These are phyloP conservation scores for Lasioglossum baleicum DNA, from an alignment of 1,140 invertebrate genomes.

Conservation along the genomic window DNA sequence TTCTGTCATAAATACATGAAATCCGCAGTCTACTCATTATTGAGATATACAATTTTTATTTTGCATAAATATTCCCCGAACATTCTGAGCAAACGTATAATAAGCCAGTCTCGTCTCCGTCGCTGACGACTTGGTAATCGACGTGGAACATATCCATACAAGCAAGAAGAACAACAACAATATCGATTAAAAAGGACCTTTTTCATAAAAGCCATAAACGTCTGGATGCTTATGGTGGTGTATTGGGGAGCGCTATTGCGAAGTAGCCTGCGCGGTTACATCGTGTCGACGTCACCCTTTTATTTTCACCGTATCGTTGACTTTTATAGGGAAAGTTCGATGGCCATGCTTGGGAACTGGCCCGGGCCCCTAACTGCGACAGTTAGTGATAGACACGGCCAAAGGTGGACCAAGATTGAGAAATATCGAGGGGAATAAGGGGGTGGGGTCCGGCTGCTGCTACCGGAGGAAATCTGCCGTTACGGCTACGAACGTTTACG, in stretches of 20 bases:
- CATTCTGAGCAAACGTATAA: no score
- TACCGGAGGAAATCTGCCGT: slow-evolving; percentile 43
- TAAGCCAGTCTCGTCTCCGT: no score
- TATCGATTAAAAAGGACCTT: no score
- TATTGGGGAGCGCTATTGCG: slow-evolving; percentile 7
- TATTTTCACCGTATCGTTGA: slow-evolving; percentile 68
- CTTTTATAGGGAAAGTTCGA: slow-evolving; percentile 75
- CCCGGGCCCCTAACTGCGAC: slow-evolving; percentile 53
- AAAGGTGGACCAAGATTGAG: slow-evolving; percentile 19
- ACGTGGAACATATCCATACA: no score
- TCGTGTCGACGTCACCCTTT: slow-evolving; percentile 63
- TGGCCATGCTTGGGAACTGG: slow-evolving; percentile 55
- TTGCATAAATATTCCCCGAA: no score
- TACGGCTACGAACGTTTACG: slow-evolving; percentile 64
- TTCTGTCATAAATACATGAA: no score
- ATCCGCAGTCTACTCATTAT: no score
- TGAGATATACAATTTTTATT: no score
- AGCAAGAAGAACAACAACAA: no score
- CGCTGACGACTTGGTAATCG: no score
- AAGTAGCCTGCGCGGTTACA: slow-evolving; percentile 45
- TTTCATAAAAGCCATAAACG: no score
- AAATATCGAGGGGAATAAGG: slow-evolving; percentile 1
- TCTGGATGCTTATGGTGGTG: no score
- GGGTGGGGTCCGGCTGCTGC: background rate
- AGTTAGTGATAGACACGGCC: slow-evolving; percentile 42